Conservation (phyloP, 2,888 invertebrate species). For the Rosalia funebris region DNA sequence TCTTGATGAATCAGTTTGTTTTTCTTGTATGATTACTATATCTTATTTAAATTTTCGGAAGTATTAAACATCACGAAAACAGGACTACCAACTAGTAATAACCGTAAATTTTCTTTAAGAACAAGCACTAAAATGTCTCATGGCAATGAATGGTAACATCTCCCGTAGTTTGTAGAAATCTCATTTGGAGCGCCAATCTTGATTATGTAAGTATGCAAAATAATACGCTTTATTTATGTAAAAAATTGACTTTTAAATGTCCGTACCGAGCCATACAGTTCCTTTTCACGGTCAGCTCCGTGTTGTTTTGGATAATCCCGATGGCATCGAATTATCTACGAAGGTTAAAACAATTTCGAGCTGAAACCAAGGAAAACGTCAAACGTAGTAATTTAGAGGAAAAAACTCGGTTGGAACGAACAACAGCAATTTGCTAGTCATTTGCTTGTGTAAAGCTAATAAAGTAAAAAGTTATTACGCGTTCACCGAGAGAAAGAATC, state of each 20-base stretch:
- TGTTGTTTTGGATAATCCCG: not conserved
- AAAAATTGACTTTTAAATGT: not conserved
- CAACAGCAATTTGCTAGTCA: not conserved
- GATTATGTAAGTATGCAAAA: not conserved
- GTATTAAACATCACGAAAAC: too few relatives aligned
- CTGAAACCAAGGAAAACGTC: not conserved
- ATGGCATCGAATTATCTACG: not conserved
- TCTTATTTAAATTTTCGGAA: too few relatives aligned
- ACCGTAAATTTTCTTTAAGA: too few relatives aligned
- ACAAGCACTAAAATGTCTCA: too few relatives aligned
- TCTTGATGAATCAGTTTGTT: too few relatives aligned
- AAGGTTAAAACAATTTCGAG: not conserved
- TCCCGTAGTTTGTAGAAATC: too few relatives aligned
- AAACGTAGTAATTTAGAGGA: not conserved
- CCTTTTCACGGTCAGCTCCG: not conserved
- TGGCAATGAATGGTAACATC: too few relatives aligned
- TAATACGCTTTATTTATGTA: not conserved
- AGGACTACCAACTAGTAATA: too few relatives aligned
- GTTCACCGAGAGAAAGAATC: not conserved
- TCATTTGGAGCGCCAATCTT: not conserved
- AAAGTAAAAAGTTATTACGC: not conserved
- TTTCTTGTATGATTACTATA: too few relatives aligned
- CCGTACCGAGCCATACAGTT: not conserved
- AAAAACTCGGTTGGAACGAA: not conserved
- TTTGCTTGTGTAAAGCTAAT: not conserved